These are phyloP conservation scores for Gobio gobio DNA, from an alignment of 2,113 vertebrate species.

Conservation along the genomic window DNA sequence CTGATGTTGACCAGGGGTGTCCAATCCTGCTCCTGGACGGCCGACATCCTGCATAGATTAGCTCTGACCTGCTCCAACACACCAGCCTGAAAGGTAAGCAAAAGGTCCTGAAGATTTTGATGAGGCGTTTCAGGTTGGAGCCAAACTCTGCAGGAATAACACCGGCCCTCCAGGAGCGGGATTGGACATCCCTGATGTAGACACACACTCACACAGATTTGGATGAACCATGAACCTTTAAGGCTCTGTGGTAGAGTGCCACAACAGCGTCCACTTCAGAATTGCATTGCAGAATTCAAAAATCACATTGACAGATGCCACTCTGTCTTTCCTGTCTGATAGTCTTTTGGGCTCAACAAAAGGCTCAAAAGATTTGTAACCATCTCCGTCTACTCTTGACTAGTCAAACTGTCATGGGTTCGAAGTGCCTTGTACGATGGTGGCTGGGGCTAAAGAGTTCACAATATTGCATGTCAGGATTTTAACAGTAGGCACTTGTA, in stretches of 20 bases:
- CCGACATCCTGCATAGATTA: background rate
- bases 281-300: background rate
- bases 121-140: background rate
- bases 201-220: background rate
- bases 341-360: slow-evolving; percentile 14
- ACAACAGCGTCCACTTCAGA: slow-evolving; percentile 12
- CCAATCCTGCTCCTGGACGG: background rate
- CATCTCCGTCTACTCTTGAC: background rate
- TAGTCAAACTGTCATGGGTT: background rate
- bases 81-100: background rate
- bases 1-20: background rate
- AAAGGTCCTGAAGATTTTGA: background rate
- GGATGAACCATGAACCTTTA: slow-evolving; percentile 14
- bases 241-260: slow-evolving; percentile 13
- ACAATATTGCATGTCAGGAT: background rate
- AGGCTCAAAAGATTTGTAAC: background rate
- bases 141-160: background rate
- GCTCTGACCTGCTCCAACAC: background rate
- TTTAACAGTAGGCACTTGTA: slow-evolving; percentile 29
- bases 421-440: background rate
- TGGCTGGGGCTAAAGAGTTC: background rate
- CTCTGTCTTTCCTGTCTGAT: background rate
- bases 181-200: background rate
- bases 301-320: background rate
- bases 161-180: background rate